Base-by-base conservation (phyloP, 2,888 invertebrate genomes). In the Polydrusus cervinus region DNA sequence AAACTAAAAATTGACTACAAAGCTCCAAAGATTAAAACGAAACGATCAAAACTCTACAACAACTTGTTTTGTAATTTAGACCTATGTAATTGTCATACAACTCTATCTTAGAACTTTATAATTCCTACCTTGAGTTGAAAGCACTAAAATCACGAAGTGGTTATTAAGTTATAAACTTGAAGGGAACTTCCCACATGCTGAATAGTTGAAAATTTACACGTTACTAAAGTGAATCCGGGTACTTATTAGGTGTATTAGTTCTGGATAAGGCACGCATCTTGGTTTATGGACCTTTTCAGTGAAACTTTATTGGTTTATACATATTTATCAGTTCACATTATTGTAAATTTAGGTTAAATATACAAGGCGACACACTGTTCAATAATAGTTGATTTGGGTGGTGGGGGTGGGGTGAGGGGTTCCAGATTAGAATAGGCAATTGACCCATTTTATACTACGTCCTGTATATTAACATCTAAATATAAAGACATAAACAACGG, bases 161-260 rank as follows among this genome's bases (percentile, higher is more conserved):
- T 55, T 55, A 55, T 55, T 55, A 55, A 34, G 14, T 55, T 55
- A 55, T 55, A 55, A 55, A 55, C 34, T 55, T 14, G 34, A 14
- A 13, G 14, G 55, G 55, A 55, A 55, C 8, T 55, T 55, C 14
- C 34, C 34, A 55, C 55, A 34, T 55, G 55, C 55, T 55, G 55
- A 55, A 55, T 55, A 55, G 55, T 34, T 55, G 55, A 55, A 55
- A 55, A 55, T 55, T 55, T 55, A 30, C 34, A 55, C 55, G 34
- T 55, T 55, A 55, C 25, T 34, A 55, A 55, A 55, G 25, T 14
- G 55, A 55, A 55, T 55, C 34, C 55, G 30, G 34, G 14, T 34
- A 34, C 34, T 55, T 55, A 34, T 55, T 55, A 55, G 30, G 14
- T 55, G 30, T 55, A 55, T 34, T 55, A 55, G 14, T 55, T 55